These are phyloP conservation scores for Cyanoderma ruficeps DNA, from an alignment of 2,113 vertebrate species.

Conservation along the genomic window DNA sequence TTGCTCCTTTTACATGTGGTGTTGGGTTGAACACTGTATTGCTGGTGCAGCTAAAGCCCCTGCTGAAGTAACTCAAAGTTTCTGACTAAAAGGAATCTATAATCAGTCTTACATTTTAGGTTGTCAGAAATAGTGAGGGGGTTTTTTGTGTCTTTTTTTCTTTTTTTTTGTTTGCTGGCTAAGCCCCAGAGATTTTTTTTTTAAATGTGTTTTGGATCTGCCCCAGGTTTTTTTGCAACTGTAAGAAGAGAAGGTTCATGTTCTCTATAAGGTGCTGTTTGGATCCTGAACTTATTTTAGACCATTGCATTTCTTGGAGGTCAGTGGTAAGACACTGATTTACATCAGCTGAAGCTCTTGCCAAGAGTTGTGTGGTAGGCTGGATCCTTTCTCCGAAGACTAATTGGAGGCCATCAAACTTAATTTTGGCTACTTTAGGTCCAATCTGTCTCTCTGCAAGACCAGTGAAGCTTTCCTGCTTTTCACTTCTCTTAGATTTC, in stretches of 20 bases:
- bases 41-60: not conserved
- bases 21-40: not conserved
- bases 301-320: slow-evolving; percentile 22
- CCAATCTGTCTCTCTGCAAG: slow-evolving; percentile 41
- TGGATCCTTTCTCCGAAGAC: slow-evolving; percentile 47
- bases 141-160: rapidly evolving
- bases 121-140: not conserved
- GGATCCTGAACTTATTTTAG: slow-evolving; percentile 47
- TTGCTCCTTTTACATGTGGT: not conserved
- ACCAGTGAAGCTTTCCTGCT: slow-evolving; percentile 18
- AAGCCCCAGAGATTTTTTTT: not conserved
- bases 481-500: slow-evolving; percentile 41
- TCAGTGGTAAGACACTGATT: slow-evolving; percentile 33
- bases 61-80: not conserved
- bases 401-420: slow-evolving; percentile 62
- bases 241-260: slow-evolving; percentile 39
- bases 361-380: slow-evolving; percentile 46
- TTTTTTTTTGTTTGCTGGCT: not conserved
- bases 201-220: not conserved
- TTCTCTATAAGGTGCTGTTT: slow-evolving; percentile 48
- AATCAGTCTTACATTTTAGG: not conserved
- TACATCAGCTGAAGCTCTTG: slow-evolving; percentile 48
- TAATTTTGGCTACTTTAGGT: slow-evolving; percentile 52
- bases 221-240: not conserved
- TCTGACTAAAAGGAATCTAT: not conserved